A percentile compares a stretch with the other conserved stretches of the same genome.
These are phyloP conservation scores for Pygoscelis antarcticus DNA, from an alignment of 2,113 vertebrate genomes.

Conservation along the genomic window DNA sequence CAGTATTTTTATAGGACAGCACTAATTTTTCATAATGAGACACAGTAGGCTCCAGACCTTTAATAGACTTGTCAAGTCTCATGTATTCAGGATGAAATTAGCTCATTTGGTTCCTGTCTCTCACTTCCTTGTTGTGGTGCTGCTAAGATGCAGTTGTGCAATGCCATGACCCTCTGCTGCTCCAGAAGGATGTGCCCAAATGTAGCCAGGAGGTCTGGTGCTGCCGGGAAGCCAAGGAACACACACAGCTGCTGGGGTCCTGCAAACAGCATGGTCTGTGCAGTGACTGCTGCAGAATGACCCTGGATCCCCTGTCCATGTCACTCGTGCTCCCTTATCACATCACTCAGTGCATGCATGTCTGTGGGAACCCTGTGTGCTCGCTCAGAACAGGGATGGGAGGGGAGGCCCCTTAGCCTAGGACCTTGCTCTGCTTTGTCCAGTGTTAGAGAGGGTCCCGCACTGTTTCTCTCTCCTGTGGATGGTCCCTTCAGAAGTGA, in stretches of 20 bases:
- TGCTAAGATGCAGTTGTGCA: neutral
- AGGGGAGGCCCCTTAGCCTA: neutral
- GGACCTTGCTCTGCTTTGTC: neutral
- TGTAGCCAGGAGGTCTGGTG: neutral
- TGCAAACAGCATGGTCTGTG: neutral
- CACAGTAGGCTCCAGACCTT: conserved; percentile 28
- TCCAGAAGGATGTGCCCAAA: neutral
- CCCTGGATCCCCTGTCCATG: neutral
- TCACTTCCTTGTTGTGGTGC: conserved; percentile 8
- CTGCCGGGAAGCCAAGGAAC: neutral
- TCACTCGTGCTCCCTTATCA: neutral
- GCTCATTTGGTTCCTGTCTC: conserved; percentile 51
- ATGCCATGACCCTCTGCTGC: neutral
- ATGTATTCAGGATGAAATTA: conserved; percentile 28
- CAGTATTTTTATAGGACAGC: conserved; percentile 53
- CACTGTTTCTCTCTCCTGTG: neutral
- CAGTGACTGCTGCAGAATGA: neutral
- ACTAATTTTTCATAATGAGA: conserved; percentile 57
- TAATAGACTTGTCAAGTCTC: conserved; percentile 59
- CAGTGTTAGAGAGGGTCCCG: neutral
- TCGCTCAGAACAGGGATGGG: neutral
- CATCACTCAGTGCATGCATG: rapidly evolving
- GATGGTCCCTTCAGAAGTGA: neutral
- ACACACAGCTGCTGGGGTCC: rapidly evolving
- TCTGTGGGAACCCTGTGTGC: neutral